These are phyloP conservation scores for Sphinx pinastri DNA, from an alignment of 2,888 invertebrate genomes.

Conservation along the genomic window DNA sequence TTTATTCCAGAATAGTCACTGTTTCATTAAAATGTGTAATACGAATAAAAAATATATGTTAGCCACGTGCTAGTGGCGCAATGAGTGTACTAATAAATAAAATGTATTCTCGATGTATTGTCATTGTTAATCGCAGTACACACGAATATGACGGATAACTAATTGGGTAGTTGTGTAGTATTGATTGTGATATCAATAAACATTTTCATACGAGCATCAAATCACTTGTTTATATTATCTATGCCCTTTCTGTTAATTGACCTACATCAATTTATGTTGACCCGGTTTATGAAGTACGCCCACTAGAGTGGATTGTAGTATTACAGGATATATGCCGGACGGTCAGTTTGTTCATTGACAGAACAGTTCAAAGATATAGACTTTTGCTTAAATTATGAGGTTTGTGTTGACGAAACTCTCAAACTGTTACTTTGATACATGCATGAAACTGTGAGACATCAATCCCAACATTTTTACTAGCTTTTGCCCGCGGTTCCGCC, in stretches of 20 bases:
- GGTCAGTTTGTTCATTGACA: no score
- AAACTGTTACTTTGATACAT: no score
- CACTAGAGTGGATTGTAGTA: not conserved
- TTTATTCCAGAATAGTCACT: slow-evolving; percentile 60
- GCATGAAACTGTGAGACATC: no score
- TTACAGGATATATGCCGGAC: no score
- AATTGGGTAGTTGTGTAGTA: slow-evolving; percentile 80
- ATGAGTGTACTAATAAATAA: slow-evolving; percentile 59
- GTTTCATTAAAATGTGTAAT: slow-evolving; percentile 54
- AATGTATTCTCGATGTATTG: slow-evolving; percentile 63
- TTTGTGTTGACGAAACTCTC: no score
- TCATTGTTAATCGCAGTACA: slow-evolving; percentile 73
- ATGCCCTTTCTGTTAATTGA: not conserved
- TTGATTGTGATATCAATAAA: slow-evolving; percentile 85
- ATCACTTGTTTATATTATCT: slow-evolving; percentile 44
- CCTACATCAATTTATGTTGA: slow-evolving; percentile 6
- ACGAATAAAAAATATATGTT: slow-evolving; percentile 44
- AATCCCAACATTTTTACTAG: no score
- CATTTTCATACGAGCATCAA: slow-evolving; percentile 84
- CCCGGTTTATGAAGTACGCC: not conserved
- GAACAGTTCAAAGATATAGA: no score
- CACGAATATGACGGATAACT: slow-evolving; percentile 72
- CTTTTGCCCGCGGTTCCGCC: no score
- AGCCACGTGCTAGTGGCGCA: slow-evolving; percentile 46
- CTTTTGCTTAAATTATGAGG: no score